Evolutionary conservation across 2,113 vertebrate species (phyloP).

Genomic region (Channa maculata): DNA sequence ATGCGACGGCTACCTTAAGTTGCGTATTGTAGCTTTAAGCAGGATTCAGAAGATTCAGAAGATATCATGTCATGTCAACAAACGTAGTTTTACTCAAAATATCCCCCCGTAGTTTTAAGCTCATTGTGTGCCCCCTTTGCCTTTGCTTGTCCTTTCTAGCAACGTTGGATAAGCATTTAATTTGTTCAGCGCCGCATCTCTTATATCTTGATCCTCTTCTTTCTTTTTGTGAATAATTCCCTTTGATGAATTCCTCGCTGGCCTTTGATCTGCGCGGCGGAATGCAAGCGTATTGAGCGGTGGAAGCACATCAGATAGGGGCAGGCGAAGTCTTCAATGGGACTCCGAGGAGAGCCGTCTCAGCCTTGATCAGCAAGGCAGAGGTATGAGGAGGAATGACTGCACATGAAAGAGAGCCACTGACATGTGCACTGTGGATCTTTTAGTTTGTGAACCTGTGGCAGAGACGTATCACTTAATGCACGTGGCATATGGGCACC

Average conservation of each 20-base stretch:
- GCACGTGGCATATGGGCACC: neutral
- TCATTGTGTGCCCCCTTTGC: neutral
- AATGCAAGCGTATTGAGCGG: conserved; percentile 37
- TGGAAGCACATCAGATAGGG: conserved; percentile 37
- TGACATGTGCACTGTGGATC: neutral
- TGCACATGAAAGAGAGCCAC: conserved; percentile 30
- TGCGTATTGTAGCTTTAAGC: no score
- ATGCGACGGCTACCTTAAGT: no score
- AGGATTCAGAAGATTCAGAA: no score
- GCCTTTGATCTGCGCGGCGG: conserved; percentile 61
- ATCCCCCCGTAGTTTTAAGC: neutral
- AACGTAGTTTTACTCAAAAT: no score
- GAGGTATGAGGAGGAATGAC: conserved; percentile 30
- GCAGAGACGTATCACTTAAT: conserved; percentile 22
- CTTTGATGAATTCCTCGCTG: conserved; percentile 59
- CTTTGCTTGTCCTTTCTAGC: conserved; percentile 28
- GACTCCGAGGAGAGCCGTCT: neutral
- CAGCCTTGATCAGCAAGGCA: conserved; percentile 46
- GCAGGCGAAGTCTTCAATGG: conserved; percentile 29
- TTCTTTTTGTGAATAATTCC: conserved; percentile 59
- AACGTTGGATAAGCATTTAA: conserved; percentile 55
- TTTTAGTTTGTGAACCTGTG: conserved; percentile 33
- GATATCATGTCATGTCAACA: no score
- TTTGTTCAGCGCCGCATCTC: conserved; percentile 52
- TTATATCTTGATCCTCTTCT: conserved; percentile 33